Conservation (phyloP, 2,888 invertebrate species). For the Alloscopus bannaensis region DNA sequence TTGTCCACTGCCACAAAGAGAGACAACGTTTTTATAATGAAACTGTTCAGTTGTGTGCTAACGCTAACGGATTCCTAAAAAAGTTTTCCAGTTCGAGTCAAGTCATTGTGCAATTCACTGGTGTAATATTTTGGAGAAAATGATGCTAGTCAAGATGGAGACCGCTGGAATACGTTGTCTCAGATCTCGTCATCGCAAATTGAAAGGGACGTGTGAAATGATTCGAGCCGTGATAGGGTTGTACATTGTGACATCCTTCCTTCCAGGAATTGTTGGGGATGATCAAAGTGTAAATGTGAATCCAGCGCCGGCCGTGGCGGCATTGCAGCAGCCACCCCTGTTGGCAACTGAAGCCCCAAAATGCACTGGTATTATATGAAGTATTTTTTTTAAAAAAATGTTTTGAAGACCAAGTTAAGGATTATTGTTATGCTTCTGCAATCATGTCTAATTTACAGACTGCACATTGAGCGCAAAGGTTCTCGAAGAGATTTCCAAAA, state of each 20-base stretch:
- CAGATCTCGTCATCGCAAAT: slow-evolving; percentile 7
- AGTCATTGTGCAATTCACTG: background rate
- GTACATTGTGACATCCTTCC: slow-evolving; percentile 2
- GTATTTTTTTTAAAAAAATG: background rate
- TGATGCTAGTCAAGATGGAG: slow-evolving; percentile 28
- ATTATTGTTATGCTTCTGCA: no score
- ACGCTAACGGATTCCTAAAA: background rate
- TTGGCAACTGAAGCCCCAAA: slow-evolving; percentile 32
- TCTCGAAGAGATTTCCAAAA: slow-evolving; percentile 18
- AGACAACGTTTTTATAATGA: no score
- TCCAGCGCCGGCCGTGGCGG: background rate
- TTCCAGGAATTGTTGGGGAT: slow-evolving; percentile 10
- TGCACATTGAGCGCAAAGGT: slow-evolving; percentile 19
- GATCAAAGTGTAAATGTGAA: background rate
- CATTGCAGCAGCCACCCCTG: slow-evolving; percentile 8
- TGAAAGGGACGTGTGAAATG: background rate
- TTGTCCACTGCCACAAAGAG: no score
- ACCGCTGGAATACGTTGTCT: background rate
- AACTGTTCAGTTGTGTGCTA: no score
- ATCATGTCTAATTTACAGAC: slow-evolving; percentile 9
- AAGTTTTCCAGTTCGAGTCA: background rate
- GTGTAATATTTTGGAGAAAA: background rate
- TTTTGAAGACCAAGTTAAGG: no score
- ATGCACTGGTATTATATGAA: slow-evolving; percentile 24
- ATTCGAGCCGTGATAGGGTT: slow-evolving; percentile 21